Evolutionary conservation across 1,140 invertebrate species (phyloP), one percentile per base, ranked within the genome.

Genomic region (Wiebesia pumilae): DNA sequence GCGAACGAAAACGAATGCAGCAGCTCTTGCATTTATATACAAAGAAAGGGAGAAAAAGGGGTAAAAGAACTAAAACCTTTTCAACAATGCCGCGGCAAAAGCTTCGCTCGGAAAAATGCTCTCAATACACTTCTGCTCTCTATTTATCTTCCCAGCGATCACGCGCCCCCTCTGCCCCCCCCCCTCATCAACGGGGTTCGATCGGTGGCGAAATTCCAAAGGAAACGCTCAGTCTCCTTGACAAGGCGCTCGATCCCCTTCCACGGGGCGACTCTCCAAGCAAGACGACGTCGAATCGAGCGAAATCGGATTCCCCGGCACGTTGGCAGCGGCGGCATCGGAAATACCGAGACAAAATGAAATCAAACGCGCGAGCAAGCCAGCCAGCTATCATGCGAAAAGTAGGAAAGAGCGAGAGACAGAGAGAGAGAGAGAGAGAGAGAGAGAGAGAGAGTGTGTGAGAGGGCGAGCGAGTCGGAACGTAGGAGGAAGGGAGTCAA

Each of bases 311-410:
- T 86, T 86, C 80, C 73, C 71, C 79, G 79, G 69, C 79, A 81
- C 80, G 85, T 79, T 58, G 80, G 54, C 35, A 62, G 19, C 47
- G 35, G 16, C 69, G 51, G 33, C 35, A 80, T 27, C 85, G 85
- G 85, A 86, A 86, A 86, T 78, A 69, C 85, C 85, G 85, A 86
- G 85, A 86, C 85, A 86, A 86, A 86, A 86, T 86, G 85, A 86
- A 86, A 86, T 86, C 85, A 81, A 87, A 83, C 79, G 85, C 81
- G 58, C 21, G n/a, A 75, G 58, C 47, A 54, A 54, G 47, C 30
- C 19, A 43, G 47, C 40, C 24, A 51, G 77, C 47, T 33, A 35
- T 78, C 51, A 43, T 27, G 30, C n/a, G 27, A 65, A 47, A 47
- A 21, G 14, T 9, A 38, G 62, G 35, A 30, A 24, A 71, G 43